Conservation (phyloP, 2,888 invertebrate genomes). For the Julus scandinavius region DNA sequence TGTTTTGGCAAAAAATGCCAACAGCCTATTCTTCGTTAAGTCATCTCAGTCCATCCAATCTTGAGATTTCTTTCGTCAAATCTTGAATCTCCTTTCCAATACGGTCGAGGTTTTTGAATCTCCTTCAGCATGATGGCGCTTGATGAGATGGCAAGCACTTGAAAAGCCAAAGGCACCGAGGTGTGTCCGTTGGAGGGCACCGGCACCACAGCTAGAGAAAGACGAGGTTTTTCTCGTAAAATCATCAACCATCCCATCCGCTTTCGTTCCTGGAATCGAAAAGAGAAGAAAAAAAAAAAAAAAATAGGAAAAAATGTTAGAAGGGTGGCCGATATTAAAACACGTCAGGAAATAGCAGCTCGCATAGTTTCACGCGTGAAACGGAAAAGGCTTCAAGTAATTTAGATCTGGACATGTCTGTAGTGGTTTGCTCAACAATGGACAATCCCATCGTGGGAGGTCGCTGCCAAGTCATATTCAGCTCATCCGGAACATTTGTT, state of each 20-base stretch:
- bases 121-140: too few relatives aligned
- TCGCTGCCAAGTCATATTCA: constrained; percentile 8
- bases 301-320: constrained; percentile 24
- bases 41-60: too few relatives aligned
- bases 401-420: constrained; percentile 25
- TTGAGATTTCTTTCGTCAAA: too few relatives aligned
- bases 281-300: background rate
- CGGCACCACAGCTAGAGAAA: background rate
- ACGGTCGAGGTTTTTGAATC: too few relatives aligned
- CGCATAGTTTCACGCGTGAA: constrained; percentile 33
- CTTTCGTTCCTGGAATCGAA: constrained; percentile 26
- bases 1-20: too few relatives aligned
- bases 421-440: background rate
- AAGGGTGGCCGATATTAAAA: constrained; percentile 23
- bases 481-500: constrained; percentile 9
- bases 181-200: background rate
- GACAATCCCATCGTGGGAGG: constrained; percentile 5
- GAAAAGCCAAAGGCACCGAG: background rate
- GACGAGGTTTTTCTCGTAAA: constrained; percentile 21
- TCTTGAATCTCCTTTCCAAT: too few relatives aligned
- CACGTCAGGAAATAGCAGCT: constrained; percentile 3
- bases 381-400: constrained; percentile 19
- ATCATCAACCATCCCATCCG: constrained; percentile 27
- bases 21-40: too few relatives aligned
- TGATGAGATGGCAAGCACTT: background rate